These are phyloP conservation scores for Apeltes quadracus DNA, from an alignment of 2,113 vertebrate species.

Conservation along the genomic window DNA sequence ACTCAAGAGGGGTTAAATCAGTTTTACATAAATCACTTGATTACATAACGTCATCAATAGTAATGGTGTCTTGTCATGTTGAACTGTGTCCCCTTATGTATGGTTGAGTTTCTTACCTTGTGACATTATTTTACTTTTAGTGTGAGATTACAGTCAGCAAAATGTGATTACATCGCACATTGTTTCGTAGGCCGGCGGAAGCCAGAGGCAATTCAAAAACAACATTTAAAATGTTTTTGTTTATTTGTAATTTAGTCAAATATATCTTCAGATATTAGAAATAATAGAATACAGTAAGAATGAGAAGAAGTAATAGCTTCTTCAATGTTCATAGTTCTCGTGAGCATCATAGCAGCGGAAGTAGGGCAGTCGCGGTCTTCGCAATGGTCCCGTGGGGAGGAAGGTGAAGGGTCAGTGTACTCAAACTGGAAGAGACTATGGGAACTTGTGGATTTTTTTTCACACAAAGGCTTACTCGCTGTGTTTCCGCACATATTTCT, in stretches of 20 bases:
- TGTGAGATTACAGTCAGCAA: conserved; percentile 5
- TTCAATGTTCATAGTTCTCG: conserved; percentile 1
- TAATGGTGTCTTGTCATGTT: conserved; percentile 35
- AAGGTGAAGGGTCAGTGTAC: conserved; percentile 54
- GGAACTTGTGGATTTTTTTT: conserved; percentile 49
- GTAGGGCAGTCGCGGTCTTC: conserved; percentile 4
- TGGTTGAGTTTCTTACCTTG: conserved; percentile 11
- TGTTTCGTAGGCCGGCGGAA: conserved; percentile 1
- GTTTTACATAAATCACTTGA: conserved; percentile 29
- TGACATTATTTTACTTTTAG: conserved; percentile 16
- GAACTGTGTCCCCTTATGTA: conserved; percentile 15
- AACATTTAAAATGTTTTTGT: not conserved
- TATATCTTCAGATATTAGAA: not conserved
- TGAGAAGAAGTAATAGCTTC: not conserved
- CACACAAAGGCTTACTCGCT: conserved; percentile 23
- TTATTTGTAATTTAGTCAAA: not conserved
- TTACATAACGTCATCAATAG: conserved; percentile 51
- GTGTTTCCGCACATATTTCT: not conserved
- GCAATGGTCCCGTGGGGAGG: conserved; percentile 11
- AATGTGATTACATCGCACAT: not conserved
- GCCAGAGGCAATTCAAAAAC: not conserved
- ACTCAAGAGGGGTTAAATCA: conserved; percentile 44
- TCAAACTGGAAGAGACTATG: conserved; percentile 50
- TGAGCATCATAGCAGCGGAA: conserved; percentile 1
- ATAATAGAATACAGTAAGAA: not conserved